Base-by-base conservation (phyloP, 1,140 invertebrate species). In the Brachionus rotundiformis region DNA sequence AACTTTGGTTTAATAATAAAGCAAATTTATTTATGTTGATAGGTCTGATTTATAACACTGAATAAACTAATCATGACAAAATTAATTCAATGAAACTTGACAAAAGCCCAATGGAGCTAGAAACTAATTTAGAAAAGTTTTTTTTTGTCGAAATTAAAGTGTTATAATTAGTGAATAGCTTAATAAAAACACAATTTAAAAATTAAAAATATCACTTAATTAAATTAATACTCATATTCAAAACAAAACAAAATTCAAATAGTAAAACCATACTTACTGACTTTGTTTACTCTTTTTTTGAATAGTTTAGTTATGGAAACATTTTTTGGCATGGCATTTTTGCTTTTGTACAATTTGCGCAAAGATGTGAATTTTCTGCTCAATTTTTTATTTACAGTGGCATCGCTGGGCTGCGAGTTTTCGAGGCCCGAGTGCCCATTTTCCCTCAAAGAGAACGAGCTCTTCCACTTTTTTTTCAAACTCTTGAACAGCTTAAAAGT, bases 401-500 rank as follows among this genome's bases (percentile, higher is more conserved):
- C 1, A 8, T 19, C n/a, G n/a, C n/a, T 31, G 10, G n/a, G 8
- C 13, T 63, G 11, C 11, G 61, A 63, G 4, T 29, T 3, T 13
- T 31, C 13, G 23, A 13, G 19, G 7, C 16, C 29, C 19, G 3
- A 27, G 4, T 3, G n/a, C 11, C 11, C 7, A 27, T 11, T 63
- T 11, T 63, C 19, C 2, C 59, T 23, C 11, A 63, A 8, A n/a
- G 63, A 68, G n/a, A 68, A 41, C 19, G 63, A 68, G 31, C 63
- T 68, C 33, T 68, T 68, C 29, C 63, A 68, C 33, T 36, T 68
- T 68, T 68, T 68, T 33, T 68, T 68, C 7, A 68, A 39, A 68
- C 36, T 68, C 36, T 68, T 68, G 36, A 68, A 68, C 27, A 68
- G 16, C 36, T 68, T 68, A 68, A 68, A 68, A 19, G 29, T 68